Evolutionary conservation across 2,888 invertebrate genomes (phyloP).

Genomic region (Endotricha flammealis): DNA sequence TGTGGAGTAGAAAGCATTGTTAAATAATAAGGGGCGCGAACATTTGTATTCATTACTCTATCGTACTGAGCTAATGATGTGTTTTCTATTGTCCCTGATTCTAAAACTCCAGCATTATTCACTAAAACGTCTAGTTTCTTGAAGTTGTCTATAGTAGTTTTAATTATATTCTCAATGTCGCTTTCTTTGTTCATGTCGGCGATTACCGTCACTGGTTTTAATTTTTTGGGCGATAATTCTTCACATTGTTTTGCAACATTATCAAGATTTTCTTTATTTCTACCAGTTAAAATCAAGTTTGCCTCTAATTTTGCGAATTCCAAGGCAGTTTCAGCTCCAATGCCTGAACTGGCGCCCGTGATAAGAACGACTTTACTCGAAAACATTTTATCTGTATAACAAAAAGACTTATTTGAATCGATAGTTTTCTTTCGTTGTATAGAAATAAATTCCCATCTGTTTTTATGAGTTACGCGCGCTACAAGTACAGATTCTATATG

Average conservation of each 20-base stretch:
- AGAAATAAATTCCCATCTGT: no score
- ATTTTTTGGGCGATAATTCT: constrained; percentile 44
- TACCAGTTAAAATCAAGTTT: constrained; percentile 80
- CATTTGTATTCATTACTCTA: constrained; percentile 88
- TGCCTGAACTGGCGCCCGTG: constrained; percentile 86
- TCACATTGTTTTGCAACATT: constrained; percentile 79
- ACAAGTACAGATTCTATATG: no score
- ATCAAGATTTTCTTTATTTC: constrained; percentile 83
- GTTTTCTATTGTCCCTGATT: constrained; percentile 85
- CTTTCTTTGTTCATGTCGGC: constrained; percentile 83
- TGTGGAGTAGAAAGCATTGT: constrained; percentile 89
- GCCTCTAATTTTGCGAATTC: constrained; percentile 83
- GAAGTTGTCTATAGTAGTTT: constrained; percentile 81
- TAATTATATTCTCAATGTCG: constrained; percentile 82
- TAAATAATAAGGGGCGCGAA: constrained; percentile 83
- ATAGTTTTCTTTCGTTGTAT: no score
- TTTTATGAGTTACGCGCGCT: no score
- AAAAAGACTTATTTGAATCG: no score
- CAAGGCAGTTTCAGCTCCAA: constrained; percentile 83
- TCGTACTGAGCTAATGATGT: constrained; percentile 89
- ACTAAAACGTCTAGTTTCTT: constrained; percentile 84
- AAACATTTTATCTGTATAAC: constrained; percentile 50
- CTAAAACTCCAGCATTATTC: constrained; percentile 90
- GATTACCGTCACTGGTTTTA: constrained; percentile 75
- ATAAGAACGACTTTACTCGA: constrained; percentile 79